These are phyloP conservation scores for Cremastobaeus sp. DNA, from an alignment of 2,888 invertebrate species.

Conservation along the genomic window DNA sequence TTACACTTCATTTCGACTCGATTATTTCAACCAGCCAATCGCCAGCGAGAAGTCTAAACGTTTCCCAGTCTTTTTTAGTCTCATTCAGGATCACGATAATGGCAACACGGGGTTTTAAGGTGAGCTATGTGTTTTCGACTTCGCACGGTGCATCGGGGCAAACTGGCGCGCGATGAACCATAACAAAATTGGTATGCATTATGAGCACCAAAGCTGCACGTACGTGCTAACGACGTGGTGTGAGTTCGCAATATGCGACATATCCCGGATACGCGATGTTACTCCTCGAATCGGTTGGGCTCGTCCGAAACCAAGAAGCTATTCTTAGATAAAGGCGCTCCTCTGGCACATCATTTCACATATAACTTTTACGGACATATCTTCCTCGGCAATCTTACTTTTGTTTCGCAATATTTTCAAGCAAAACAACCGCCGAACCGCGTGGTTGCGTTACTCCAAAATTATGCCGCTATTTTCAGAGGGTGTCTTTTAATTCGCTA, in stretches of 20 bases:
- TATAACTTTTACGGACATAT: constrained; percentile 55
- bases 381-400: constrained; percentile 51
- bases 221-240: constrained; percentile 42
- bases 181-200: constrained; percentile 57
- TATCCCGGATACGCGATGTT: constrained; percentile 56
- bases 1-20: background rate
- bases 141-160: constrained; percentile 12
- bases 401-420: constrained; percentile 50
- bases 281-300: constrained; percentile 48
- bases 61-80: background rate
- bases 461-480: constrained; percentile 25
- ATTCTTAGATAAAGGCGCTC: constrained; percentile 53
- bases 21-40: background rate
- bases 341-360: constrained; percentile 51
- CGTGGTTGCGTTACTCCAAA: constrained; percentile 24
- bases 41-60: background rate
- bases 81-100: background rate
- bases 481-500: background rate
- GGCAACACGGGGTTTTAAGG: constrained; percentile 5
- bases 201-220: constrained; percentile 46
- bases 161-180: constrained; percentile 45
- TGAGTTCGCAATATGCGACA: constrained; percentile 49
- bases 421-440: constrained; percentile 27
- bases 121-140: too few species aligned
- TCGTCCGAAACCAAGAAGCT: constrained; percentile 48